Conservation (phyloP, 2,888 invertebrate genomes). For the Drosophila dives region DNA sequence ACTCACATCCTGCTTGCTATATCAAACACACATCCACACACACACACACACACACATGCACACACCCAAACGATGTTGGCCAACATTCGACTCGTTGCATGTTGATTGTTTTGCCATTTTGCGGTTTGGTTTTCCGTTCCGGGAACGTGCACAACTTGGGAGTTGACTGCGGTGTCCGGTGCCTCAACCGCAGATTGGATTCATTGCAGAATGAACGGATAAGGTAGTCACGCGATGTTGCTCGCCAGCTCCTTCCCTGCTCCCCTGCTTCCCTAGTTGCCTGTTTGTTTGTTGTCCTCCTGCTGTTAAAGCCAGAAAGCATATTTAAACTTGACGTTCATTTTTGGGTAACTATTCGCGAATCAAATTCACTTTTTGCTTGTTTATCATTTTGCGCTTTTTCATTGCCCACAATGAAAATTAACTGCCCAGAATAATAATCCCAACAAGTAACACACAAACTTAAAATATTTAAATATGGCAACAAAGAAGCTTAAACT, state of each 20-base stretch:
- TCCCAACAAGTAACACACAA: conserved; percentile 57
- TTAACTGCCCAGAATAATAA: conserved; percentile 35
- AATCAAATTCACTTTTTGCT: conserved; percentile 19
- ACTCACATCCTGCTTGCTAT: neutral
- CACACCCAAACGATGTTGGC: conserved; percentile 3
- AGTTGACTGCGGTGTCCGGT: conserved; percentile 41
- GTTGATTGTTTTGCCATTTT: conserved; percentile 79
- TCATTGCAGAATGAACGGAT: neutral
- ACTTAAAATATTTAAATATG: conserved; percentile 34
- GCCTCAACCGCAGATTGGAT: conserved; percentile 29
- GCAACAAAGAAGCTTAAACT: neutral
- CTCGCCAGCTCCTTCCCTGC: neutral
- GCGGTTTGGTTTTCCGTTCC: conserved; percentile 51
- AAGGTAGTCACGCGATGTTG: conserved; percentile 26
- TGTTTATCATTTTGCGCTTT: conserved; percentile 20
- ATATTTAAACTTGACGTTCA: conserved; percentile 9
- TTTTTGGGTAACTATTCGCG: conserved; percentile 8
- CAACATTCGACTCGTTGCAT: conserved; percentile 60
- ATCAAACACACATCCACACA: conserved; percentile 23
- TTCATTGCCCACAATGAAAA: conserved; percentile 31
- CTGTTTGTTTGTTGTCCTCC: neutral
- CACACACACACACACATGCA: neutral
- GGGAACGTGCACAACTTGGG: conserved; percentile 17
- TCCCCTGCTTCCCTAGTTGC: neutral
- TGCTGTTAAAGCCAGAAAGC: conserved; percentile 38